Base-by-base conservation (phyloP, 2,113 vertebrate genomes). In the Trochalopteron elliotii region DNA sequence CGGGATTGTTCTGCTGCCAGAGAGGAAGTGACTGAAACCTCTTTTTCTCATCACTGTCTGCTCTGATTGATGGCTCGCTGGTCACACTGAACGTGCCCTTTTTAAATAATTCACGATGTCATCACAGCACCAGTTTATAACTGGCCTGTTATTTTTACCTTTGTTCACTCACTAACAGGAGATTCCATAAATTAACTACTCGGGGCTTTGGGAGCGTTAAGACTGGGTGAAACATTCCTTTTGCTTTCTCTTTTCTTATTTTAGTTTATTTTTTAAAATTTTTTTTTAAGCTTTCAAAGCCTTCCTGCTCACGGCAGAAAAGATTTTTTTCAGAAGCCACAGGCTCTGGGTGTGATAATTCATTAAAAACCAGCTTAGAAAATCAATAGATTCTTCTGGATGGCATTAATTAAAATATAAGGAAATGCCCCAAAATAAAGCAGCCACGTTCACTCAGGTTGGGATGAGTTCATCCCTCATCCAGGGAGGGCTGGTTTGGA, bases 101-200 rank as follows among this genome's bases (percentile, higher is more conserved):
- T 99, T 99, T 99, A 99, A 99, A 99, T 99, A 99, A 99, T 99
- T 99, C 99, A 99, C 99, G 98, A 99, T 98, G 98, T 98, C 99
- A 99, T 99, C 98, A 98, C 98, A 98, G 99, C 98, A 99, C 98
- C 98, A 99, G 98, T 99, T 99, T 99, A 99, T 99, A 99, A 99
- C 99, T 97, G 98, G 98, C 98, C 99, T 99, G 99, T 99, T 99
- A 99, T 99, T 99, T 99, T 99, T 99, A 99, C 98, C 99, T 99
- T 99, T 99, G 98, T 99, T 98, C 98, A 94, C 98, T 98, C 98
- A 98, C 98, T 98, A 99, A 99, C 98, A 98, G 98, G 98, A 99
- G 98, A 98, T 99, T 98, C 98, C 98, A 99, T 99, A 99, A 99
- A 99, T 99, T 98, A 98, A 98, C 94, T 96, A 86, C 96, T 95